phyloP scores from a whole-genome alignment of 1,140 invertebrate genomes.

The Lamellibrachia luymesi region DNA sequence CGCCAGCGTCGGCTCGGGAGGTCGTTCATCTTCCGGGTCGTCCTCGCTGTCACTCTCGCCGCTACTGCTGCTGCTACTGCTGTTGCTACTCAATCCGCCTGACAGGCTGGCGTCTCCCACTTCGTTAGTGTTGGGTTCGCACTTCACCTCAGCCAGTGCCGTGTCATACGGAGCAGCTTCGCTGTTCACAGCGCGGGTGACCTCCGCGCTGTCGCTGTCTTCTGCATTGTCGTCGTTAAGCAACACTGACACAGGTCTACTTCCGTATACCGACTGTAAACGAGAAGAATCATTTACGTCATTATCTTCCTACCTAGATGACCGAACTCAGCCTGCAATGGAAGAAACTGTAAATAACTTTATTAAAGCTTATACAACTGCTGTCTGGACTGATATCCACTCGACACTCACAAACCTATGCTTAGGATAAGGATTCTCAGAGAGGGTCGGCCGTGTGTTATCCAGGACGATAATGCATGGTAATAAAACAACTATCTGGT shows the following conservation, averaged over 20 bases:
- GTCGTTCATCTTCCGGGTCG: not conserved
- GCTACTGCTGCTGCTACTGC: not conserved
- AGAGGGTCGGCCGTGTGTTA: too few relatives aligned
- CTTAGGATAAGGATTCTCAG: too few relatives aligned
- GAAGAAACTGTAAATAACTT: too few relatives aligned
- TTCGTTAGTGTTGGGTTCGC: not conserved
- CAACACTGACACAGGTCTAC: not conserved
- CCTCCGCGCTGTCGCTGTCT: not conserved
- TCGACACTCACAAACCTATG: too few relatives aligned
- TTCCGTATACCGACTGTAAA: conserved; percentile 3
- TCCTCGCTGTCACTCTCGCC: not conserved
- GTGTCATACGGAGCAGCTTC: not conserved
- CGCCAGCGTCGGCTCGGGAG: not conserved
- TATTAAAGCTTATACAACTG: too few relatives aligned
- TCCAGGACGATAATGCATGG: too few relatives aligned
- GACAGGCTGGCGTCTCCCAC: not conserved
- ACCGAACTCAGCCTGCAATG: too few relatives aligned
- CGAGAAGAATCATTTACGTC: not conserved
- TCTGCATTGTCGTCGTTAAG: not conserved
- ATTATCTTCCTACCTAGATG: too few relatives aligned
- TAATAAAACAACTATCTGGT: too few relatives aligned
- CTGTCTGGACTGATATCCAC: too few relatives aligned
- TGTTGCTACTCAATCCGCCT: not conserved
- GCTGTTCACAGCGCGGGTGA: not conserved
- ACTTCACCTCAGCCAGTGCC: not conserved